Base-by-base conservation (phyloP, 1,140 invertebrate species). In the Zaprionus kolodkinae region DNA sequence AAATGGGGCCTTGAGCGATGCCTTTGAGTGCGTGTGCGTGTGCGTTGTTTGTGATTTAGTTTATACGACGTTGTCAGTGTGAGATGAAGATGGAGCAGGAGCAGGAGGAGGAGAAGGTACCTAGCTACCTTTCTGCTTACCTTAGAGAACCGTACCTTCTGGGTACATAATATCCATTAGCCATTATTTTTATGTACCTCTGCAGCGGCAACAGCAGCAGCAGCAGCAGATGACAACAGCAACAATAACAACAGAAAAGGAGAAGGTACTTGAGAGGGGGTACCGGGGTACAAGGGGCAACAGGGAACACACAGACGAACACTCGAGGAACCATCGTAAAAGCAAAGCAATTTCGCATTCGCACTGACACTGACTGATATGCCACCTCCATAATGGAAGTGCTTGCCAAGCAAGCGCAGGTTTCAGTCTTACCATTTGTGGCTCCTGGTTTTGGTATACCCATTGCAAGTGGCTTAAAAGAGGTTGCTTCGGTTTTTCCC, bases 321-420 rank as follows among this genome's bases (percentile, higher is more conserved):
- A 43, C 66, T 69, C 45, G 56, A 38, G 33, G 35, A 63, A 54
- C 43, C 67, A 48, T 87, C 79, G 83, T 87, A 87, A 88, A 88
- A 83, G 79, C 84, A 87, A 87, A 81, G 83, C 83, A 87, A 87
- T 87, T 87, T 87, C 83, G 79, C 79, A 87, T 87, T 87, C 83
- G 82, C 84, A 83, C 73, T 87, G 83, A 87, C 83, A 87, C 83
- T 87, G 83, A 87, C 84, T 79, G 83, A 87, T 87, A 85, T 85
- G 83, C 68, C 69, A 33, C 61, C 36, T 64, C 75, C 69, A 79
- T 50, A 45, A 67, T 65, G 67, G 61, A 64, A 64, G 48, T 64
- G 61, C 48, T 64, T 64, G 61, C 61, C 61, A 27, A 36, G 38
- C 48, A 50, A 50, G 12, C 21, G 45, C 45, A 11, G 45, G 45